Base-by-base conservation (phyloP, 1,140 invertebrate species). In the Parapsyche elsis region DNA sequence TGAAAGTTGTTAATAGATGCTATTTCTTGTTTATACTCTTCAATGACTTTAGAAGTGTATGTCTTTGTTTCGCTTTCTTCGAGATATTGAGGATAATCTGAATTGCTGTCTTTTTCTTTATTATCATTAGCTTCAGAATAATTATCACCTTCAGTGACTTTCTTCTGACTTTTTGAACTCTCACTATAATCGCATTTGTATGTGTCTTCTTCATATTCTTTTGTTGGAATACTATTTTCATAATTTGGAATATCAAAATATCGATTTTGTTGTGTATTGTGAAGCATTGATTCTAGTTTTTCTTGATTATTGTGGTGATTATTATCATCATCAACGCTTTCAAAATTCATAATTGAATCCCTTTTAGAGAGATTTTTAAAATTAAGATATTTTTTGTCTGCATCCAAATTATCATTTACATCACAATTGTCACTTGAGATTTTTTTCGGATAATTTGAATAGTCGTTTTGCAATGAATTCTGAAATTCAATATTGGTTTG, bases 1-100 rank as follows among this genome's bases (percentile, higher is more conserved):
- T 89, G 88, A 61, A 88, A 83, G 81, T 86, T 89, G 77, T 89
- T 88, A 79, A 89, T 89, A 70, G 88, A 86, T 81, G 87, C 86
- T 75, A 89, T 84, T 85, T 89, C 88, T 83, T 86, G 88, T 85
- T 88, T 89, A 82, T 89, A 89, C 84, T 89, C 88, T 84, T 89
- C 88, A 71, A 89, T 89, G 19, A 89, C 88, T 85, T 88, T 88
- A 0, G 88, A 88, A 2, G 88, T 89, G 46, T 89, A 89, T 2
- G 87, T 86, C 85, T 89, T 89, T 38, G 85, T 87, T 23, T 84
- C 85, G 81, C 86, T 89, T 78, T 88, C 87, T 10, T 86, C 80
- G 67, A 89, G 85, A 84, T 89, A 89, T 14, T 85, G 74, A 9
- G 88, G 88, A 83, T 89, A 89, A 78, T 87, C 85, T 71, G 85